Evolutionary conservation across 1,140 invertebrate species (phyloP).

Genomic region (Leptinotarsa defecta): DNA sequence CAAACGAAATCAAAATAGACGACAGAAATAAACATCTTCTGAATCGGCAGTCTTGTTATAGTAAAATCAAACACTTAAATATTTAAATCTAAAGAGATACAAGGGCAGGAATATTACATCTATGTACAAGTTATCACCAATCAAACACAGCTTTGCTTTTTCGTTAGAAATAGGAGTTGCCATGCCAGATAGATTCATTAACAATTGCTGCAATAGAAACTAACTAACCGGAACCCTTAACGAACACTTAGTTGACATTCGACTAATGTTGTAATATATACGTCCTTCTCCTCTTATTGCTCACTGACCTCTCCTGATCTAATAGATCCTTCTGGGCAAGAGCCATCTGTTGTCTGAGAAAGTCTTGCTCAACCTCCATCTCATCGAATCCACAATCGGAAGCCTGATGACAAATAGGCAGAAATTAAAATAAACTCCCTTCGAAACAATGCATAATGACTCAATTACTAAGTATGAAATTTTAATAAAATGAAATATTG

Average conservation of each 20-base stretch:
- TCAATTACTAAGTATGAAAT: no score
- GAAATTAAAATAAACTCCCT: no score
- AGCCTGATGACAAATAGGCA: constrained; percentile 25
- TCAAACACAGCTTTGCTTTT: constrained; percentile 46
- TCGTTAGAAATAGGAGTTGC: constrained; percentile 16
- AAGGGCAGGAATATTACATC: constrained; percentile 33
- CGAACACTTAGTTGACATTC: constrained; percentile 1
- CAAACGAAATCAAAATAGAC: no score
- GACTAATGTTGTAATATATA: constrained; percentile 40
- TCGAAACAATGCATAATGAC: no score
- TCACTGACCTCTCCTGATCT: constrained; percentile 50
- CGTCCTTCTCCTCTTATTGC: constrained; percentile 47
- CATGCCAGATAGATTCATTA: constrained; percentile 28
- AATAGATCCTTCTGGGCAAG: constrained; percentile 54
- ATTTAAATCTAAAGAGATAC: constrained; percentile 34
- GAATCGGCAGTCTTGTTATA: constrained; percentile 41
- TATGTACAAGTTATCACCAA: constrained; percentile 48
- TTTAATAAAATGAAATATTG: no score
- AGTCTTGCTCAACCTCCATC: constrained; percentile 50
- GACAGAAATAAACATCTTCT: not conserved
- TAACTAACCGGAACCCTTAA: constrained; percentile 1
- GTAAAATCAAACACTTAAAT: constrained; percentile 30
- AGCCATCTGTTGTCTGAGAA: constrained; percentile 54
- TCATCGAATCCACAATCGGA: constrained; percentile 48
- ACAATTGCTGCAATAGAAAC: not conserved